Percentiles rank a stretch among this genome's conserved stretches.
Evolutionary conservation across 2,888 invertebrate genomes (phyloP).

Genomic region (Amblyjoppa fuscipennis): DNA sequence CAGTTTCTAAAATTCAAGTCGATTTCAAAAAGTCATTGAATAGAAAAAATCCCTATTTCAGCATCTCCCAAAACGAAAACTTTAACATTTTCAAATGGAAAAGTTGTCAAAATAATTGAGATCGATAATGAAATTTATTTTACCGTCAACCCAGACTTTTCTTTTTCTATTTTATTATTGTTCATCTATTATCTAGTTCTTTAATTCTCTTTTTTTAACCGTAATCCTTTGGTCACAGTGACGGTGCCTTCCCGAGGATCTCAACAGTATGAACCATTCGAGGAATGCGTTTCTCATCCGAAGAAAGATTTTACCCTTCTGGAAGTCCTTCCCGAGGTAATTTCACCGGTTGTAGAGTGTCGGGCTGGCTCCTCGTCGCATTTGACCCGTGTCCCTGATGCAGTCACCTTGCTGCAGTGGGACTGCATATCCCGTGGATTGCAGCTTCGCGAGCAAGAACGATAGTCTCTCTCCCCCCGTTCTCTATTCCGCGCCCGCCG

Average conservation of each 20-base stretch:
- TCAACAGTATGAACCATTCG: neutral
- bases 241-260: neutral
- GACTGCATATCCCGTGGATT: constrained; percentile 43
- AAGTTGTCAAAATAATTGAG: too few relatives aligned
- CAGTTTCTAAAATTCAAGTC: neutral
- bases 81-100: too few relatives aligned
- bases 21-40: too few relatives aligned
- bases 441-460: constrained; percentile 29
- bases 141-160: too few relatives aligned
- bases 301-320: neutral
- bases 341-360: constrained; percentile 41
- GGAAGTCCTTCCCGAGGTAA: constrained; percentile 35
- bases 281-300: neutral
- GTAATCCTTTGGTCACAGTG: too few relatives aligned
- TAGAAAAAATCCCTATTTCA: too few relatives aligned
- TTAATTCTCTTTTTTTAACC: too few relatives aligned
- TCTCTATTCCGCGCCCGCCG: neutral
- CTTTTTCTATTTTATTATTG: too few relatives aligned
- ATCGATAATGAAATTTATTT: too few relatives aligned
- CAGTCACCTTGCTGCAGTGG: constrained; percentile 52
- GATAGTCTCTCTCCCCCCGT: neutral
- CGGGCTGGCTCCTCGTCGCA: constrained; percentile 43
- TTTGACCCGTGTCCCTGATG: constrained; percentile 48
- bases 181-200: too few relatives aligned
- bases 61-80: too few relatives aligned